phyloP scores from a whole-genome alignment of 2,888 invertebrate genomes.

The Phorcus lineatus region DNA sequence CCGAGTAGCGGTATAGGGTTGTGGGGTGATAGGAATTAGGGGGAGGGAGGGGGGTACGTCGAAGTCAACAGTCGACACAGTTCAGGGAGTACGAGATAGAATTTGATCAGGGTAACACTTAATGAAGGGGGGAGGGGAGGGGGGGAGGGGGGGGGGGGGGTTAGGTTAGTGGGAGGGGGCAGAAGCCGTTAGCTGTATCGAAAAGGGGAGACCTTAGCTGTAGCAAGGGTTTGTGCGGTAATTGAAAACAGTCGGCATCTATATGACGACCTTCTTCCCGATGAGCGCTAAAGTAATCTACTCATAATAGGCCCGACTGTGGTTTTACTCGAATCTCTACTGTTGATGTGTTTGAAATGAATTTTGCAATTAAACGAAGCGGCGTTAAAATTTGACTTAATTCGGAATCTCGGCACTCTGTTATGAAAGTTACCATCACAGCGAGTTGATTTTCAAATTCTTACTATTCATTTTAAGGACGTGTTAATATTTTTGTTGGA shows the following conservation, averaged over 20 bases:
- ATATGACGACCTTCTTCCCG: background rate
- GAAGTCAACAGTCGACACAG: background rate
- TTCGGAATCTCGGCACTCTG: too few species aligned
- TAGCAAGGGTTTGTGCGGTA: background rate
- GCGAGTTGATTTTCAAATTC: background rate
- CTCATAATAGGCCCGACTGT: too few species aligned
- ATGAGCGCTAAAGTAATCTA: too few species aligned
- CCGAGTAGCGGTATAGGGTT: background rate
- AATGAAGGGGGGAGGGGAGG: background rate
- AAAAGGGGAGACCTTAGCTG: too few species aligned
- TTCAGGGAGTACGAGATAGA: background rate
- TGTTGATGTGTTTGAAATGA: too few species aligned
- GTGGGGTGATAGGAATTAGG: background rate
- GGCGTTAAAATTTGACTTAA: background rate
- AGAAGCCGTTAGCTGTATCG: background rate
- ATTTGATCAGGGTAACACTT: background rate
- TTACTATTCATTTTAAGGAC: too few species aligned
- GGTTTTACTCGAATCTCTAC: too few species aligned
- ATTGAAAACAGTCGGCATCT: background rate
- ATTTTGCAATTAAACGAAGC: background rate
- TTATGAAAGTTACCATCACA: background rate
- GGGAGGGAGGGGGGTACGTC: background rate
- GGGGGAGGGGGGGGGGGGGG: background rate
- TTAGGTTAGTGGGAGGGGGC: background rate
- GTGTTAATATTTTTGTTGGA: too few species aligned